Base-by-base conservation (phyloP, 2,113 vertebrate species). In the Sturnus vulgaris region DNA sequence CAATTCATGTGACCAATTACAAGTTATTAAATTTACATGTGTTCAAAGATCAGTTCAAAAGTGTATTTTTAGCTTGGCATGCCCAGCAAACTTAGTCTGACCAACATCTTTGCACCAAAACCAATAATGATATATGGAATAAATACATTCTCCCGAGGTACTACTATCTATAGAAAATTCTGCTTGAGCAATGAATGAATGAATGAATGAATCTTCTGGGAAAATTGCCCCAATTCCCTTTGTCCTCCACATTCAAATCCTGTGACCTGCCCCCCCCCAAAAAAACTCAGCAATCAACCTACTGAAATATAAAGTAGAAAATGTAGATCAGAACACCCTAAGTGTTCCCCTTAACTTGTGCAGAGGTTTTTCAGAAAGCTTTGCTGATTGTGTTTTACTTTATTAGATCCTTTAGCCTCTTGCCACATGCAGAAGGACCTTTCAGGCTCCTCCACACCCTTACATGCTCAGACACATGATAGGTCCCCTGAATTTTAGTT, bases 381-480 rank as follows among this genome's bases (percentile, higher is more conserved):
- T 31, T 59, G 61, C 15, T 35, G 47, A 42, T 70, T 0, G 1
- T 27, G 46, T 61, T 64, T 66, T 23, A 13, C 64, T 49, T 40
- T 8, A n/a, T 27, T 15, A 61, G 35, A 13, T 60, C 33, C 15
- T 14, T 40, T 40, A 40, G 40, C 40, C 40, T 64, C 10, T 59
- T 80, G 11, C 18, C 20, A 33, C 24, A 2, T 52, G 40, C 75
- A 63, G n/a, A 40, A 63, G 23, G 22, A 20, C 39, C 23, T 39
- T 47, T 70, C 61, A 14, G 2, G 35, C 9, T 82, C 23, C 37
- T 70, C 46, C 33, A 42, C 68, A 31, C 12, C 18, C 13, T 7
- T 8, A 22, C 1, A 1, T 18, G 17, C 47, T 73, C 24, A 85
- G 40, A 11, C 12, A 15, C 31, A n/a, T 28, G 19, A 4, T 0